phyloP scores from a whole-genome alignment of 2,888 invertebrate species.

The Papilio demoleus region DNA sequence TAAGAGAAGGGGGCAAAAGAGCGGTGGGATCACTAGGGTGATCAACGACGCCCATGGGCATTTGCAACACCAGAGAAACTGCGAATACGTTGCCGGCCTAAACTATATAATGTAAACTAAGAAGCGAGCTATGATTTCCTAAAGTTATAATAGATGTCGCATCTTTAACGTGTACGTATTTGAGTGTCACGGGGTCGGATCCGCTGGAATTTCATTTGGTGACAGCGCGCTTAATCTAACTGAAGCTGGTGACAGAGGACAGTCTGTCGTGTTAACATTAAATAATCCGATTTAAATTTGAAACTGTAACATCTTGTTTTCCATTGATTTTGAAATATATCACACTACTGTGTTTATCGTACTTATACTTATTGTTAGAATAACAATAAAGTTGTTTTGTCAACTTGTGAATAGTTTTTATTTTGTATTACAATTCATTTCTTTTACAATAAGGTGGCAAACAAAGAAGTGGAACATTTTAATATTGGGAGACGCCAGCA shows the following conservation, averaged over 20 bases:
- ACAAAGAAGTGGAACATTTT: too few species aligned
- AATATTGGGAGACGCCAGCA: too few species aligned
- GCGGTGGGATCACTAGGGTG: too few species aligned
- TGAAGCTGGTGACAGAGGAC: slow-evolving; percentile 54
- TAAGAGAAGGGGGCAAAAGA: too few species aligned
- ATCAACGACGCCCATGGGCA: too few species aligned
- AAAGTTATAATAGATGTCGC: neutral
- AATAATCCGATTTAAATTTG: neutral
- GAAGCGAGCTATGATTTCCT: too few species aligned
- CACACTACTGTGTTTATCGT: neutral
- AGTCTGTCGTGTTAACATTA: slow-evolving; percentile 23
- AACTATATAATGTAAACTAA: too few species aligned
- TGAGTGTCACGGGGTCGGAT: slow-evolving; percentile 44
- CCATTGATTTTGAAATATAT: neutral
- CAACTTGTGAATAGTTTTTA: neutral
- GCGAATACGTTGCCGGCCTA: too few species aligned
- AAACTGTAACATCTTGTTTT: neutral
- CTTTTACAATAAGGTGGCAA: too few species aligned
- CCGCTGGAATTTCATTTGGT: slow-evolving; percentile 62
- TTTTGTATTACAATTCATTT: neutral
- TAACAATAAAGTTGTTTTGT: too few species aligned
- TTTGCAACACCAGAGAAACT: too few species aligned
- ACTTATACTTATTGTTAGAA: too few species aligned
- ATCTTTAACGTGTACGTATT: slow-evolving; percentile 41
- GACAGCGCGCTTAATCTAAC: slow-evolving; percentile 50